Percentiles rank a stretch among this genome's conserved stretches.
Evolutionary conservation across 2,113 vertebrate species (phyloP).

Genomic region (Gobiocypris rarus): DNA sequence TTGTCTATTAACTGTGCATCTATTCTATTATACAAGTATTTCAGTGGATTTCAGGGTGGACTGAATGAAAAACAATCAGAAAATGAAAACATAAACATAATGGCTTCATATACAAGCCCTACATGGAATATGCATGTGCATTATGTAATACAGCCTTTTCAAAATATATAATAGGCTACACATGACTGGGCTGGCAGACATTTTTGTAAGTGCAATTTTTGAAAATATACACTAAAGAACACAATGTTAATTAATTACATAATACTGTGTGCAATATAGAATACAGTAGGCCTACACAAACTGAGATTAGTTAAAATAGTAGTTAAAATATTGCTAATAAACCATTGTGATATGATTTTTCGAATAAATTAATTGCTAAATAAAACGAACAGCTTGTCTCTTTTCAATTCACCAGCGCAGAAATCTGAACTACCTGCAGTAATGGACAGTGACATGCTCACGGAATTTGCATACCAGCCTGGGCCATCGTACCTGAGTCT

Average conservation of each 20-base stretch:
- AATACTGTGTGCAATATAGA: not conserved
- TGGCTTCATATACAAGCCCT: not conserved
- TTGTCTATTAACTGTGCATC: not conserved
- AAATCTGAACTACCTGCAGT: constrained; percentile 17
- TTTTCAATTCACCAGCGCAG: constrained; percentile 17
- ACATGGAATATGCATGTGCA: not conserved
- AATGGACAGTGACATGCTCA: constrained; percentile 39
- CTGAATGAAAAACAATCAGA: not conserved
- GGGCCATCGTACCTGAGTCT: constrained; percentile 47
- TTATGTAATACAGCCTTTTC: not conserved
- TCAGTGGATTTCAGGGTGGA: not conserved
- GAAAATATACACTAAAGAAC: not conserved
- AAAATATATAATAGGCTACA: not conserved
- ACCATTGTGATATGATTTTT: not conserved
- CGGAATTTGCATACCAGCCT: constrained; percentile 2
- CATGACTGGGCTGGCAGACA: not conserved
- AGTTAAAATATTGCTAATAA: not conserved
- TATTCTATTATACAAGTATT: not conserved
- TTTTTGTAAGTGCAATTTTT: not conserved
- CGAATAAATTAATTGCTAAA: not conserved
- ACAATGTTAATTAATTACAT: not conserved
- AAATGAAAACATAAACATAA: not conserved
- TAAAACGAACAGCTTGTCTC: not conserved
- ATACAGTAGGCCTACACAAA: not conserved
- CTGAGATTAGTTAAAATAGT: not conserved